These are phyloP conservation scores for Tetragonula clypearis DNA, from an alignment of 1,140 invertebrate genomes.

Conservation along the genomic window DNA sequence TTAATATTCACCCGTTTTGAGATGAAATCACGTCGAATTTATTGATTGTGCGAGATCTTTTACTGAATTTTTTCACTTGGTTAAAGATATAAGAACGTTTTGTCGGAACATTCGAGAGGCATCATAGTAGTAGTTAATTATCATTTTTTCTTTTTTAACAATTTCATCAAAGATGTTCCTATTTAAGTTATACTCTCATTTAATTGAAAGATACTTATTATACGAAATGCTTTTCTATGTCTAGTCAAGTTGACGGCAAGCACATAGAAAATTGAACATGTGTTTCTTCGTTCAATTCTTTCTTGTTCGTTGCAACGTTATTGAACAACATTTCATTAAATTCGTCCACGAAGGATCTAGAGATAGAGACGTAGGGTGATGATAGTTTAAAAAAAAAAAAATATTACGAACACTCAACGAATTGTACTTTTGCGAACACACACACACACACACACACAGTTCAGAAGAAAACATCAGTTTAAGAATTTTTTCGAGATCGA, in stretches of 20 bases:
- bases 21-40: neutral
- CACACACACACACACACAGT: neutral
- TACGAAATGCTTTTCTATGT: neutral
- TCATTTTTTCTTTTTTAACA: neutral
- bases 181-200: conserved; percentile 20
- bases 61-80: neutral
- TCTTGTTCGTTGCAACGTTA: neutral
- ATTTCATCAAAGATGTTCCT: conserved; percentile 34
- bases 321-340: conserved; percentile 13
- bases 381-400: conserved; percentile 10
- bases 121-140: conserved; percentile 12
- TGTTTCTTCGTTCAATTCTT: neutral
- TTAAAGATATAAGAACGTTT: neutral
- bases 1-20: conserved; percentile 15
- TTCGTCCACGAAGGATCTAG: conserved; percentile 35
- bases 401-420: conserved; percentile 31
- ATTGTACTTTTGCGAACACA: conserved; percentile 15
- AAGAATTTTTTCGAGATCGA: conserved; percentile 17
- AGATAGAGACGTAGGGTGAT: conserved; percentile 29
- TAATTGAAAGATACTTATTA: neutral
- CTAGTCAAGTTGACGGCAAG: conserved; percentile 36
- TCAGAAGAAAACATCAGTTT: neutral
- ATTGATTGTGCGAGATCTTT: neutral
- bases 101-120: neutral
- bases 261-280: neutral